A percentile compares a stretch with the other conserved stretches of the same genome.
These are phyloP conservation scores for Chaenocephalus aceratus DNA, from an alignment of 2,113 vertebrate species.

Conservation along the genomic window DNA sequence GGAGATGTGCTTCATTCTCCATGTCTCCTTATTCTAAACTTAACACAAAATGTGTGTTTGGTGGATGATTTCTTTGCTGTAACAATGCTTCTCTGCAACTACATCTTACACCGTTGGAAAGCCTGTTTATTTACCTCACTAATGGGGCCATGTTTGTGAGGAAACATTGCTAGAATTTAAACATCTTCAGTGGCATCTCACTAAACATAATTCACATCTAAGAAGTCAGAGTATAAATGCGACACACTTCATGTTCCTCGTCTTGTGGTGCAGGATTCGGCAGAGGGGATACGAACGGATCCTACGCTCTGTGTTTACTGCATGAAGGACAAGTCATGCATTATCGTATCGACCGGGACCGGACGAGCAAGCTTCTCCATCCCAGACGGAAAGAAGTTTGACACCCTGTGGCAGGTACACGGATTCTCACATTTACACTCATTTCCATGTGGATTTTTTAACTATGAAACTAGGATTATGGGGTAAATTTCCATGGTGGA, in stretches of 20 bases:
- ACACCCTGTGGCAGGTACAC: constrained; percentile 97
- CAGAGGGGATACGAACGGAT: constrained; percentile 90
- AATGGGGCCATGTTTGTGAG: too few relatives aligned
- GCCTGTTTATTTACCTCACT: too few relatives aligned
- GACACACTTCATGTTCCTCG: not conserved
- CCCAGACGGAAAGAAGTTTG: constrained; percentile 96
- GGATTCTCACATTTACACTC: not conserved
- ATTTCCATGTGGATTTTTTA: not conserved
- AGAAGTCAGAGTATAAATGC: not conserved
- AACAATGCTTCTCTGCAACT: too few relatives aligned
- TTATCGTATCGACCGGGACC: constrained; percentile 94
- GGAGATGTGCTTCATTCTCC: too few relatives aligned
- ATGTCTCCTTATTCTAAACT: too few relatives aligned
- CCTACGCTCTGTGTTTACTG: constrained; percentile 92
- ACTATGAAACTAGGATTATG: too few relatives aligned
- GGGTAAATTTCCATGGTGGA: too few relatives aligned
- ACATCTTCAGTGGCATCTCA: too few relatives aligned
- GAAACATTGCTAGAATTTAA: too few relatives aligned
- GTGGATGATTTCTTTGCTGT: too few relatives aligned
- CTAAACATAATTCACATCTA: not conserved
- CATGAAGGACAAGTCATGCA: constrained; percentile 92
- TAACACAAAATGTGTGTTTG: too few relatives aligned
- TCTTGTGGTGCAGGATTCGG: constrained; percentile 85
- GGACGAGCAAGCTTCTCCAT: constrained; percentile 92
- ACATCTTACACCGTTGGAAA: too few relatives aligned